Evolutionary conservation across 2,113 vertebrate genomes (phyloP), one percentile per base, ranked within the genome.

Genomic region (Toxotes chatareus): DNA sequence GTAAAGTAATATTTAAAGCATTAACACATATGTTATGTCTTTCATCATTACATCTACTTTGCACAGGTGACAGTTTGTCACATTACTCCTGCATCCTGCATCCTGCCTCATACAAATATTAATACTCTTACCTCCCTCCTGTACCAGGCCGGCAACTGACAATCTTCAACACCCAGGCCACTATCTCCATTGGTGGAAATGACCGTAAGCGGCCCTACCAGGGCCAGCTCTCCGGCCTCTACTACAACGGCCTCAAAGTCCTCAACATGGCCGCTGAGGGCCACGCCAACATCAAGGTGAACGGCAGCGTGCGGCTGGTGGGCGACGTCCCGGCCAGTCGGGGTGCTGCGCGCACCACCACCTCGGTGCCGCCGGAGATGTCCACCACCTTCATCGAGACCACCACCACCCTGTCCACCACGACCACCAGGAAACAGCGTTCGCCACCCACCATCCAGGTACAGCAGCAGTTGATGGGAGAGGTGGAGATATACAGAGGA

Each of bases 131-230:
- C 84, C 36, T 65, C 59, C 60, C 59, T 46, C 82, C 68, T 21
- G 23, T 40, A 7, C 53, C 93, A 96, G 98, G 98, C 91, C 98
- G 98, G 75, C 98, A 99, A 96, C 94, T 99, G 94, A 99, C 98
- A 84, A 99, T 99, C 96, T 99, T 99, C 97, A 99, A 99, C 96
- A 99, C 98, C 93, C 98, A 99, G 94, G 98, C 98, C 70, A 97
- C 97, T 82, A 99, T 99, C 94, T 97, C 98, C 89, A 97, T 99
- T 51, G 98, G 98, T 6, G 98, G 98, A 49, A 99, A 96, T 71
- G 96, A 99, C 95, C 96, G 96, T 91, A 97, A 97, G 88, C 96
- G 97, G 53, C 98, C 97, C 81, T 99, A 98, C 93, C 98, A 99
- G 96, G 98, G 98, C 79, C 98, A 99, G 89, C 97, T 99, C 75